phyloP scores from a whole-genome alignment of 2,113 vertebrate species.

The Myrmecophaga tridactyla region DNA sequence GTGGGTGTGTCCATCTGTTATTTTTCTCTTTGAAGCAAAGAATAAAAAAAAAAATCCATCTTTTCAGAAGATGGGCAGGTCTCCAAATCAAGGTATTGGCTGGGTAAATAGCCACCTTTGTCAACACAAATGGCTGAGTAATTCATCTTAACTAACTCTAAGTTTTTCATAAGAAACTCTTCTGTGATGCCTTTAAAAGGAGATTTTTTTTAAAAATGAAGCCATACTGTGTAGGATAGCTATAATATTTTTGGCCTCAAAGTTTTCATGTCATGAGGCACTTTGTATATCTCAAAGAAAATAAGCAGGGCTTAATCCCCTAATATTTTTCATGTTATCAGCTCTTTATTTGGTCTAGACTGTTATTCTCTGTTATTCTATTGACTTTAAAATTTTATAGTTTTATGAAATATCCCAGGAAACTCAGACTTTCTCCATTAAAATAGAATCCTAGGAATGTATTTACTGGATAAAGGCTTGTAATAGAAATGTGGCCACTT shows the following conservation, averaged over 20 bases:
- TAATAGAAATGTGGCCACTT: not conserved
- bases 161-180: not conserved
- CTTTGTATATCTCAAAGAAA: not conserved
- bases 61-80: not conserved
- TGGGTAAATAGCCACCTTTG: not conserved
- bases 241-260: not conserved
- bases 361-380: not conserved
- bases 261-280: not conserved
- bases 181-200: not conserved
- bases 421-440: not conserved
- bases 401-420: not conserved
- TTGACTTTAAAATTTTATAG: not conserved
- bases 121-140: not conserved
- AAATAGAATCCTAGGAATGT: not conserved
- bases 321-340: not conserved
- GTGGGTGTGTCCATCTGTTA: too few relatives aligned
- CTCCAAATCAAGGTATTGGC: too few relatives aligned
- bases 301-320: not conserved
- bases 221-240: rapidly evolving
- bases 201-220: not conserved
- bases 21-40: too few relatives aligned
- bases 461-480: not conserved
- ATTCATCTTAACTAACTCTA: not conserved
- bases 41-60: too few relatives aligned
- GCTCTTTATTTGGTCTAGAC: not conserved